Evolutionary conservation across 1,140 invertebrate genomes (phyloP), one percentile per base, ranked within the genome.

Genomic region (Drosophila arawakana): DNA sequence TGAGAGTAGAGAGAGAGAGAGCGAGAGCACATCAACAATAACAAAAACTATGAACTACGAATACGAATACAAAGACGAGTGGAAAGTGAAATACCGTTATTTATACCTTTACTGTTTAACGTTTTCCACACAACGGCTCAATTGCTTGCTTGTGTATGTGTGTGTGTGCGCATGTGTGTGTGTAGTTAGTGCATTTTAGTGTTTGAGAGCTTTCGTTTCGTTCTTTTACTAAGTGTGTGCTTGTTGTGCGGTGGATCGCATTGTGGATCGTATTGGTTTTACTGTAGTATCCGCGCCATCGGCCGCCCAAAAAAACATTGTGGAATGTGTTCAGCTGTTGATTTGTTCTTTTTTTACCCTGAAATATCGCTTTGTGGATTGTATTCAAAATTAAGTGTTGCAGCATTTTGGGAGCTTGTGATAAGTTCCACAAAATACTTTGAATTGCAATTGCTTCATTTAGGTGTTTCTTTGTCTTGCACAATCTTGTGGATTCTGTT

Each of bases 41-140:
- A 47, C 30, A 30, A 30, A 30, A 30, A 30, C 25, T 6, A 30
- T 30, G 25, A 30, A 30, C 3, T 30, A 30, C 25, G 25, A 5
- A 30, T 30, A 30, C 25, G 25, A 5, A 30, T 30, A 21, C 52
- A 69, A 58, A 30, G 65, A 41, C 34, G 37, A 47, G 39, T 39
- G 9, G 9, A 52, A 61, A 57, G 25, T 43, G 34, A 61, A 37
- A 15, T 5, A 61, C 35, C 73, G 47, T 41, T 58, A 62, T 41
- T 46, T 54, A 71, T 82, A 82, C 80, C 80, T 82, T 78, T 60
- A 62, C 35, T n/a, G 65, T 18, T 65, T 58, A 52, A 61, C 74
- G 70, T 60, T 47, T 52, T 82, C 76, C 39, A 41, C 54, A 59
- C 65, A 59, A 37, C 25, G 37, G 50, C 3, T 30, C 4, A 30